Evolutionary conservation across 2,797 vertebrate genomes (phyloP), one percentile per base, ranked within the genome.

Genomic region (Phoebastria nigripes): DNA sequence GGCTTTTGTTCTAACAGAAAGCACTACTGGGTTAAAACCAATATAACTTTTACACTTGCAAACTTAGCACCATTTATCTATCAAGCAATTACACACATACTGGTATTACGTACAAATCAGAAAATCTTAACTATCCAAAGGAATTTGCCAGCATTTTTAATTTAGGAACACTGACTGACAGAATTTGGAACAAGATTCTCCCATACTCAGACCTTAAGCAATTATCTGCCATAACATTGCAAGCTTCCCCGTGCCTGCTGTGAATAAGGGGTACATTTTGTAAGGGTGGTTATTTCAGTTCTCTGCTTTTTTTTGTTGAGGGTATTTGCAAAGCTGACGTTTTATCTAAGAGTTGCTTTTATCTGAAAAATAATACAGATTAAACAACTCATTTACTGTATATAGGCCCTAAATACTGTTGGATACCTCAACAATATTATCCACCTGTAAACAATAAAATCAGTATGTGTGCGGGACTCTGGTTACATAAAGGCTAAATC

Each of bases 1-100:
- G 49, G 21, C 33, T 90, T 93, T 94, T 97, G 58, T 91, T 87
- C 49, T 65, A 66, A 65, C 17, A 77, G 47, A 88, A 72, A 71
- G 25, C 63, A 56, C 55, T 66, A 61, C 66, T 72, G 69, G 35
- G n/a, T 74, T 90, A 89, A 94, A 95, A 42, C 6, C 41, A 93
- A 31, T n/a, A 29, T 20, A 89, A 78, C 13, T 84, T 55, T 39
- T 62, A 70, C 33, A 41, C n/a, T 84, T 90, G 28, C 18, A 78
- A 89, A 39, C 17, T 62, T 70, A 67, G 29, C 66, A 82, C 65
- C 17, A 58, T 65, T 82, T 89, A 63, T 49, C 31, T 76, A 3
- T 87, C 29, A 84, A 77, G 61, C 71, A 79, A 85, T 66, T 88
- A 61, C n/a, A 58, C 14, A 10, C 26, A 39, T 42, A 70, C 37